Evolutionary conservation across 1,140 invertebrate genomes (phyloP).

Genomic region (Calycopis cecrops): DNA sequence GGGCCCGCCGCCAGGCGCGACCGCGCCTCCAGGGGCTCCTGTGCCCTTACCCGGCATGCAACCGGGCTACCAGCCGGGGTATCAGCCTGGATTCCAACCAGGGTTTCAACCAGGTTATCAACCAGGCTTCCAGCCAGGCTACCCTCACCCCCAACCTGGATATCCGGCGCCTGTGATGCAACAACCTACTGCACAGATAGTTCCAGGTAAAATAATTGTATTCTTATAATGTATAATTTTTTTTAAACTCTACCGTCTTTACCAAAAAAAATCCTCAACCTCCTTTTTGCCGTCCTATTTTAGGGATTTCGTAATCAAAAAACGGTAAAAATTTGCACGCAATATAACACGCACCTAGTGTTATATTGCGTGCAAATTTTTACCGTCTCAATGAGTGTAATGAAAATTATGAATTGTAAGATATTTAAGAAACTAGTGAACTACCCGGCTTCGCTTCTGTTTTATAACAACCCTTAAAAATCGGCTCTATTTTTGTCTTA

Average conservation of each 20-base stretch:
- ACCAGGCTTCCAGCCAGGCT: conserved; percentile 46
- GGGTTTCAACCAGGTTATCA: conserved; percentile 53
- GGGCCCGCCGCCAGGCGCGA: conserved; percentile 41
- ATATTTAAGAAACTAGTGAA: too few species aligned
- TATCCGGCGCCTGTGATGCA: conserved; percentile 50
- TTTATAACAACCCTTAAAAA: too few species aligned
- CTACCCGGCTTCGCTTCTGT: too few species aligned
- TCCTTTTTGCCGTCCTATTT: too few species aligned
- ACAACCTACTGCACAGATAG: conserved; percentile 54
- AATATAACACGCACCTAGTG: too few species aligned
- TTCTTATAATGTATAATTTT: neutral
- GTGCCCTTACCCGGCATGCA: conserved; percentile 58
- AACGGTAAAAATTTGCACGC: too few species aligned
- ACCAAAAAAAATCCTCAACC: too few species aligned
- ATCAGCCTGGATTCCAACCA: conserved; percentile 47
- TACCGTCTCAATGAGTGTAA: too few species aligned
- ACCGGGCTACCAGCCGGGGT: conserved; percentile 45
- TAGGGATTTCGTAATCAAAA: too few species aligned
- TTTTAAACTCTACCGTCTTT: neutral
- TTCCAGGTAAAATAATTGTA: conserved; percentile 43
- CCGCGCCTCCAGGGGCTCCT: conserved; percentile 44
- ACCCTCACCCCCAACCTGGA: conserved; percentile 33
- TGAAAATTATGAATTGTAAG: too few species aligned
- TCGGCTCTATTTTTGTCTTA: too few species aligned
- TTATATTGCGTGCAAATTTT: too few species aligned